phyloP scores from a whole-genome alignment of 2,888 invertebrate species.

The Charanyca ferruginea region DNA sequence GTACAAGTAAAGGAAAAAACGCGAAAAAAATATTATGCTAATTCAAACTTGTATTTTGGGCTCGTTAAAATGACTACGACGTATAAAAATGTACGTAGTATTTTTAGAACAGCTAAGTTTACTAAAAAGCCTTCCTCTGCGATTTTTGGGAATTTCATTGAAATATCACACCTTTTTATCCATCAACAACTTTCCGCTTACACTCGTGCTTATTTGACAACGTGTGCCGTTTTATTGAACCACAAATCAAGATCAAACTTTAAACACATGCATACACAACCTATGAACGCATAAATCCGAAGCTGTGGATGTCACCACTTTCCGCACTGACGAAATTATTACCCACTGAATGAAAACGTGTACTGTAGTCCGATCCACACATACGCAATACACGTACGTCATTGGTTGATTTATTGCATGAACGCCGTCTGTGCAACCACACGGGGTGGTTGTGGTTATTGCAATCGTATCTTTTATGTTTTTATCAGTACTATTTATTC shows the following conservation, averaged over 20 bases:
- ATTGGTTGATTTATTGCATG: conserved; percentile 61
- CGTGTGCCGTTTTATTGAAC: conserved; percentile 19
- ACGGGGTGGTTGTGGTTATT: conserved; percentile 55
- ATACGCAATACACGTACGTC: conserved; percentile 48
- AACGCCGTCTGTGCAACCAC: conserved; percentile 48
- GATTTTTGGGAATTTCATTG: background rate
- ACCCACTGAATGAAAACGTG: conserved; percentile 52
- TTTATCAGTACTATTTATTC: conserved; percentile 18
- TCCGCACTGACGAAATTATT: conserved; percentile 59
- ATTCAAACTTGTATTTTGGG: too few species aligned
- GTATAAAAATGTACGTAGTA: too few species aligned
- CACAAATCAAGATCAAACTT: conserved; percentile 52
- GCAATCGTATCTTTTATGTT: conserved; percentile 17
- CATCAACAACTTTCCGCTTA: background rate
- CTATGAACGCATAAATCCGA: conserved; percentile 51
- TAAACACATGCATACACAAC: conserved; percentile 32
- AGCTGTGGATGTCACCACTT: conserved; percentile 39
- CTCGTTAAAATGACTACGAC: too few species aligned
- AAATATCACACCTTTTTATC: background rate
- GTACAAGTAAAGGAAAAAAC: too few species aligned
- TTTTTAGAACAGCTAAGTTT: too few species aligned
- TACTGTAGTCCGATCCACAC: conserved; percentile 50
- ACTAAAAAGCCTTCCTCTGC: too few species aligned
- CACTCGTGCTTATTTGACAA: background rate
- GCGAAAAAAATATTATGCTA: too few species aligned